A percentile compares a stretch with the other conserved stretches of the same genome.
Conservation (phyloP, 2,113 vertebrate genomes). For the Montifringilla adamsi region DNA sequence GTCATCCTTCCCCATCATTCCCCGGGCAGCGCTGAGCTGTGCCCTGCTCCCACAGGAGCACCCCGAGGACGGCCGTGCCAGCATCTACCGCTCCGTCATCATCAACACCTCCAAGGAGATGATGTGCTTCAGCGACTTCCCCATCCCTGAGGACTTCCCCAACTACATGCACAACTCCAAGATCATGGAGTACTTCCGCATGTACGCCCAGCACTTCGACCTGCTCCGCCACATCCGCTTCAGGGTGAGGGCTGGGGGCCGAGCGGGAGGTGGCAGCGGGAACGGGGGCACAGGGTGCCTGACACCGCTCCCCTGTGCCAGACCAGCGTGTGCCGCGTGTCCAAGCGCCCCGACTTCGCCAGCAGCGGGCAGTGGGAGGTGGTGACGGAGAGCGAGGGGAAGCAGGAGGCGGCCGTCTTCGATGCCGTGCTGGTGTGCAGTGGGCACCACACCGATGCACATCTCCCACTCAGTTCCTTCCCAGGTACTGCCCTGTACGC, state of each 20-base stretch:
- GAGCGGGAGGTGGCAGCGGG: rapidly evolving
- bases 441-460: slow-evolving; percentile 78
- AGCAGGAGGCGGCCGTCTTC: slow-evolving; percentile 73
- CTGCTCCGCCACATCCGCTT: slow-evolving; percentile 80
- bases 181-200: slow-evolving; percentile 82
- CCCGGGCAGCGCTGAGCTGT: rapidly evolving
- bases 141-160: slow-evolving; percentile 82
- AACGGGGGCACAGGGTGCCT: not conserved
- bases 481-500: slow-evolving; percentile 66
- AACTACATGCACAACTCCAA: slow-evolving; percentile 81
- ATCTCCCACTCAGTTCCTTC: slow-evolving; percentile 77
- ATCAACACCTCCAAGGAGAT: slow-evolving; percentile 91
- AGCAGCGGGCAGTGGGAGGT: slow-evolving; percentile 87
- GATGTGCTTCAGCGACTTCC: slow-evolving; percentile 93
- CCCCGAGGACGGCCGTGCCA: slow-evolving; percentile 69
- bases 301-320: not conserved
- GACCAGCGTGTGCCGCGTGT: slow-evolving; percentile 80
- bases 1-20: not conserved
- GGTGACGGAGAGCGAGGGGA: slow-evolving; percentile 70
- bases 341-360: slow-evolving; percentile 77
- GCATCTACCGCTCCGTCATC: slow-evolving; percentile 84
- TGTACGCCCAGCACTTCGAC: slow-evolving; percentile 82
- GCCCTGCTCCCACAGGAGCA: slow-evolving; percentile 40
- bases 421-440: slow-evolving; percentile 87
- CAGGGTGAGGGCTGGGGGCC: slow-evolving; percentile 65